Conservation (phyloP, 2,113 vertebrate species). For the Indri indri region DNA sequence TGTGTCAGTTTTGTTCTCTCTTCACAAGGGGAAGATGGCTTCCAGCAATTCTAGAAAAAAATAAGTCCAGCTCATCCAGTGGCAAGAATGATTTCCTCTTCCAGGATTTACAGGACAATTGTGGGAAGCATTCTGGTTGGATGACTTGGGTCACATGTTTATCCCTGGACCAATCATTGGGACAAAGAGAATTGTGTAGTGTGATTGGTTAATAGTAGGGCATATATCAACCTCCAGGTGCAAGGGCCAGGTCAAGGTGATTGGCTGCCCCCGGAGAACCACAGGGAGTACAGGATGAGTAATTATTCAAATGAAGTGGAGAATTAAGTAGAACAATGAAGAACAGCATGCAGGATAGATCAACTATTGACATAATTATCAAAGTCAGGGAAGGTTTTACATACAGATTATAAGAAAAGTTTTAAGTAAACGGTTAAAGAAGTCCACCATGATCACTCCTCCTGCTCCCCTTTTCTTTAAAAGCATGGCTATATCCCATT, state of each 20-base stretch:
- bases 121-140: neutral
- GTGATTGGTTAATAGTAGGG: neutral
- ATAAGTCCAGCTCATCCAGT: neutral
- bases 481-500: neutral
- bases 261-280: neutral
- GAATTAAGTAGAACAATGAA: neutral
- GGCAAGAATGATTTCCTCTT: neutral
- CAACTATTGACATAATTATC: neutral
- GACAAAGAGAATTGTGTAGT: neutral
- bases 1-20: neutral
- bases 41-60: neutral
- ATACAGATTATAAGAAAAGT: neutral
- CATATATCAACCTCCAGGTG: neutral
- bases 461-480: neutral
- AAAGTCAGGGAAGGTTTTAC: neutral
- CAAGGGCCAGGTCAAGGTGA: neutral
- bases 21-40: neutral
- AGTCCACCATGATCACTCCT: fast-evolving
- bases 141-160: neutral
- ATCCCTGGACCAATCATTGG: neutral
- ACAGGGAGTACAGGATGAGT: neutral
- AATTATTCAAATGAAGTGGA: neutral
- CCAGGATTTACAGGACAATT: neutral
- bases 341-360: neutral
- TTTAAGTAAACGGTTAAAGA: neutral